Evolutionary conservation across 1,140 invertebrate species (phyloP).

Genomic region (Zaprionus tsacasi): DNA sequence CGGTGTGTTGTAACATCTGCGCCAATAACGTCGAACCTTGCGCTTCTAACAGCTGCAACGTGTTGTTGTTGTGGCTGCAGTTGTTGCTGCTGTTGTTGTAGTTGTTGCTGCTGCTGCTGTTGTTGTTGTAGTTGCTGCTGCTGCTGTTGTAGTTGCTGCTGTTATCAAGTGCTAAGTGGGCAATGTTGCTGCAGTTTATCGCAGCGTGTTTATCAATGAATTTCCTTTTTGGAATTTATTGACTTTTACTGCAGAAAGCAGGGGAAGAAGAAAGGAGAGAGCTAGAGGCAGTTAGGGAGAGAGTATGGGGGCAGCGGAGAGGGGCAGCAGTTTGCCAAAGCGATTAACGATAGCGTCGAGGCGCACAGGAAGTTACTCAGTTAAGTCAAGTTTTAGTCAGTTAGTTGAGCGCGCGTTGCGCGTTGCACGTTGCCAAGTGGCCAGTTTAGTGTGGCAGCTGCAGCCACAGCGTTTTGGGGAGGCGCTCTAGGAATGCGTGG

Average conservation of each 20-base stretch:
- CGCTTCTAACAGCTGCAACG: slow-evolving; percentile 72
- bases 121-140: neutral
- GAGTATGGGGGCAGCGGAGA: neutral
- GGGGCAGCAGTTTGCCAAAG: neutral
- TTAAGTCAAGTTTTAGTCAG: slow-evolving; percentile 27
- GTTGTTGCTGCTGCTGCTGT: neutral
- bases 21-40: slow-evolving; percentile 14
- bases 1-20: slow-evolving; percentile 74
- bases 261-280: slow-evolving; percentile 51
- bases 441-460: neutral
- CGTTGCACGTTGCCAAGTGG: slow-evolving; percentile 15
- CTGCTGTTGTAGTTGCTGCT: slow-evolving; percentile 14
- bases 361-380: slow-evolving; percentile 46
- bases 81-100: slow-evolving; percentile 12
- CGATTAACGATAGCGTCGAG: neutral
- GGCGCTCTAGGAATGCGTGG: slow-evolving; percentile 6
- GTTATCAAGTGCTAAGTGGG: slow-evolving; percentile 50
- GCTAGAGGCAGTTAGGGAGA: neutral
- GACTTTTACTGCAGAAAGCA: slow-evolving; percentile 69
- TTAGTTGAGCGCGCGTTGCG: neutral
- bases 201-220: slow-evolving; percentile 70
- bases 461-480: neutral
- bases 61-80: slow-evolving; percentile 14
- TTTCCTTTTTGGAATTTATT: slow-evolving; percentile 76
- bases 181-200: slow-evolving; percentile 52